Conservation (phyloP, 2,797 vertebrate species). For the Neomorphus geoffroyi region DNA sequence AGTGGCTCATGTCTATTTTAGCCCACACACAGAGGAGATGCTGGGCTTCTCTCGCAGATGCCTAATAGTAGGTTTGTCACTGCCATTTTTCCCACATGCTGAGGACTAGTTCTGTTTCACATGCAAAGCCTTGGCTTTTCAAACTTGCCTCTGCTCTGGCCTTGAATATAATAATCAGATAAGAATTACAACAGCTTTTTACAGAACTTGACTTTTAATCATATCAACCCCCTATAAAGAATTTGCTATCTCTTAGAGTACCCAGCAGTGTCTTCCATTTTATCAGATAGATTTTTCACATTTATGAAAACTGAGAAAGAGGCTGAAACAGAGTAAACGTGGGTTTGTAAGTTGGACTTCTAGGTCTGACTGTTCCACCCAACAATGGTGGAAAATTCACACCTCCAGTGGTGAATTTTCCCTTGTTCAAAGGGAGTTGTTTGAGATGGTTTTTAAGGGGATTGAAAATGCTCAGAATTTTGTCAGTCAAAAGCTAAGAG, state of each 20-base stretch:
- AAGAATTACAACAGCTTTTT: slow-evolving; percentile 1
- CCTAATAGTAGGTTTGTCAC: slow-evolving; percentile 64
- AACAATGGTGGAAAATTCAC: neutral
- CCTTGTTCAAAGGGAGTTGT: neutral
- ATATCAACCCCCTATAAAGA: neutral
- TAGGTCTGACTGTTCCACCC: neutral
- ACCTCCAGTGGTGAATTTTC: neutral
- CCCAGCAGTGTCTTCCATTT: neutral
- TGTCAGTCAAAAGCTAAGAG: neutral
- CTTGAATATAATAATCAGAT: slow-evolving; percentile 27
- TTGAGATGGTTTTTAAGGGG: neutral
- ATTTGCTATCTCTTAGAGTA: neutral
- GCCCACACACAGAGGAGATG: slow-evolving; percentile 46
- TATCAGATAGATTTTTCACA: neutral
- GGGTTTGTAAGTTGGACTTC: neutral
- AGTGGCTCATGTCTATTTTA: slow-evolving; percentile 24
- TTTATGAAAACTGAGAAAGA: neutral
- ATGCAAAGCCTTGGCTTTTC: slow-evolving; percentile 42
- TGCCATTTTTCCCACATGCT: slow-evolving; percentile 60
- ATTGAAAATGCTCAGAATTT: neutral
- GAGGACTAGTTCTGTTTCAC: slow-evolving; percentile 25
- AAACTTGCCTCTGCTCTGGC: slow-evolving; percentile 14
- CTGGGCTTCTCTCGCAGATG: slow-evolving; percentile 43
- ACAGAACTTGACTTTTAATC: neutral
- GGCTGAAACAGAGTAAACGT: neutral